phyloP scores from a whole-genome alignment of 2,797 vertebrate species.

The Enteromius trimaculatus region DNA sequence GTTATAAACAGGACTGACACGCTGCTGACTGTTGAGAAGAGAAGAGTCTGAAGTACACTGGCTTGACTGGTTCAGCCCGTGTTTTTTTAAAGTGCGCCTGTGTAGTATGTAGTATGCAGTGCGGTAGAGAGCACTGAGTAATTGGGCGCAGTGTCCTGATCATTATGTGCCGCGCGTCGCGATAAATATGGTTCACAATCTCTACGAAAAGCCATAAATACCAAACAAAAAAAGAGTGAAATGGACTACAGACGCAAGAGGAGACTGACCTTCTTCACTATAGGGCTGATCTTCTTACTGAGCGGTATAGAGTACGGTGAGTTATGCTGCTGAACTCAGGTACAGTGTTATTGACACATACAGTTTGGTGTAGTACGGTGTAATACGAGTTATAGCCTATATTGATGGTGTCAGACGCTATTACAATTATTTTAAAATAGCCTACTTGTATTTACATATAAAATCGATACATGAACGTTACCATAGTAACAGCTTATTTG shows the following conservation, averaged over 20 bases:
- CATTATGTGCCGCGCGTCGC: background rate
- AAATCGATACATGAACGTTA: background rate
- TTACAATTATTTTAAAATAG: background rate
- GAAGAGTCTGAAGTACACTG: no score
- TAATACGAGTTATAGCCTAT: background rate
- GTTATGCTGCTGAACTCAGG: background rate
- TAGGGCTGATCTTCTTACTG: slow-evolving; percentile 82
- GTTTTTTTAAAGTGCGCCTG: background rate
- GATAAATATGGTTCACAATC: background rate
- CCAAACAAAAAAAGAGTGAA: background rate
- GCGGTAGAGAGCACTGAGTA: background rate
- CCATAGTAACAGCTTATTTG: background rate
- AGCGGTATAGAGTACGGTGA: slow-evolving; percentile 87
- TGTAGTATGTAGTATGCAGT: background rate
- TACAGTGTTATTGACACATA: background rate
- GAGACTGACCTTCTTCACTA: slow-evolving; percentile 78
- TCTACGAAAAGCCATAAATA: background rate
- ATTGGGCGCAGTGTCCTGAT: background rate
- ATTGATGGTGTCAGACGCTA: background rate
- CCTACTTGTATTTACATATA: background rate
- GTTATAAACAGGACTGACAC: background rate
- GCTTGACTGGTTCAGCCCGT: background rate
- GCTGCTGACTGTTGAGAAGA: no score
- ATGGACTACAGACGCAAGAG: slow-evolving; percentile 77
- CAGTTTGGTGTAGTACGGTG: no score